Base-by-base conservation (phyloP, 2,113 vertebrate species). In the Antechinus stuartii region DNA sequence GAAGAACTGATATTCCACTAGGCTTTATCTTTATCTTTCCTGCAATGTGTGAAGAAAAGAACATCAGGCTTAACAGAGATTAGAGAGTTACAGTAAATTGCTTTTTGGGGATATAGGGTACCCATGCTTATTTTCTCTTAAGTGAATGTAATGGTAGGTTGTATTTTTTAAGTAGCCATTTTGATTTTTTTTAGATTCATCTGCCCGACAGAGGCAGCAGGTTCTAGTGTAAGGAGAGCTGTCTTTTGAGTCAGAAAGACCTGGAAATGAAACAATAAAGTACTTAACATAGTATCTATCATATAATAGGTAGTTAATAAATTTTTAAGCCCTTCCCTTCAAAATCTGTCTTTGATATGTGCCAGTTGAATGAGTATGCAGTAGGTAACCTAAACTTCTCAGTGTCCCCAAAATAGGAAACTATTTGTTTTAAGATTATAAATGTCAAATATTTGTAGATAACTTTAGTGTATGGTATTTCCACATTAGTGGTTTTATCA, bases 21-120 rank as follows among this genome's bases (percentile, higher is more conserved):
- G 93, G 24, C 91, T 90, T 94, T 97, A 97, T 95, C 90, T 54
- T 53, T 84, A 84, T 95, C 91, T 95, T 42, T 42, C 68, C n/a
- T 84, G 68, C 96, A 97, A 96, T 93, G 94, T 89, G 84, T 95
- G 47, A 54, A 89, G 90, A 96, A 84, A 84, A 94, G 91, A 96
- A 97, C 90, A 92, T 96, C 91, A 95, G 19, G 11, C 68, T 94
- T 90, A 92, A 94, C 22, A 68, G 94, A 95, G 92, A 96, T 92
- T 91, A 96, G 93, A 54, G 92, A 94, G 55, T 94, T 94, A 84
- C 7, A 84, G 14, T 84, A 84, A 84, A 84, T 42, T 84, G 68
- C 5, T 84, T 84, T 84, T 19, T 5, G 19, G 68, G 68, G 0
- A 42, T 19, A 16, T n/a, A 42, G 68, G 35, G 4, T 84, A 84